Base-by-base conservation (phyloP, 2,888 invertebrate species). In the Hirudinaria manillensis region DNA sequence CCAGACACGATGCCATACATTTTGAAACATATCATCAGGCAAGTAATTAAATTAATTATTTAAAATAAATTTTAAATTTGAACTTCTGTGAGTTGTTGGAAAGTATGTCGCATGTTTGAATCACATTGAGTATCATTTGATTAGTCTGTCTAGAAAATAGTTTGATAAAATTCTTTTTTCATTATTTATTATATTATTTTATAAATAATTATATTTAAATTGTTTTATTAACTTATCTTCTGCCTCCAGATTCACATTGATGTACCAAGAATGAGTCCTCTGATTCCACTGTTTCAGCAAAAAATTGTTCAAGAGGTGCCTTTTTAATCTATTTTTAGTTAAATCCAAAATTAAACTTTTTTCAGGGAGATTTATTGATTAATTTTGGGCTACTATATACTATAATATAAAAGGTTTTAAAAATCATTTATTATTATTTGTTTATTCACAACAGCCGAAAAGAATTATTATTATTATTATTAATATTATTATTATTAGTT, bases 201-300 rank as follows among this genome's bases (percentile, higher is more conserved):
- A 61, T 6, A 61, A 61, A 61, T 27, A 19, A 61, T 2, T n/a
- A 19, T 61, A 29, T 61, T 27, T 61, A 27, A 16, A 61, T 61
- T 10, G 29, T 61, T 61, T n/a, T 61, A 6, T 45, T 10, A 10
- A 45, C 13, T 45, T 45, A 10, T 68, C 13, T 68, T 36, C 38
- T 16, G 10, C 16, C 70, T 77, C 21, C 87, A 91, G 90, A 99
- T 99, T 86, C 96, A 97, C 86, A 99, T 99, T 83, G 99, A 99
- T 87, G 96, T 99, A 86, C 99, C 98, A 75, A 89, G 99, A 83
- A 99, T 99, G 99, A 97, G 96, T 85, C 98, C 99, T 13, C 89
- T 95, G 77, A 93, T 99, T 78, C 91, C 94, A 55, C 88, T 99
- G 79, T 99, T 99, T 86, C 97, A 99, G 86, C 98, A 99, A 87